Percentiles rank a stretch among this genome's conserved stretches.
Conservation (phyloP, 2,797 vertebrate genomes). For the Peromyscus attwateri region DNA sequence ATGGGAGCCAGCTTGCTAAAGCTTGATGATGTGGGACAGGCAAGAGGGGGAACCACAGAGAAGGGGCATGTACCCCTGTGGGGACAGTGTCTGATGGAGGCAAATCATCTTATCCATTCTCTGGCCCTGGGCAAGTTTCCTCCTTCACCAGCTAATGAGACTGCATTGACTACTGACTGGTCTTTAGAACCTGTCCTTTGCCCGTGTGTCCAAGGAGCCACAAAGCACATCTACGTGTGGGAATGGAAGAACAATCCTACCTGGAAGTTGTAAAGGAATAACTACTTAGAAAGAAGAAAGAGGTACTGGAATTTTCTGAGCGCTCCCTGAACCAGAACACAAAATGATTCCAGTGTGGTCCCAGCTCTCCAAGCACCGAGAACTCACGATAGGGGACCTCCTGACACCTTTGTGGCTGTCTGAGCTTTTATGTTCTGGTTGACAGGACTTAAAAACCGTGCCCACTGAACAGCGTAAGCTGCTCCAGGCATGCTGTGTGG, state of each 20-base stretch:
- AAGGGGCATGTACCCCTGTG: neutral
- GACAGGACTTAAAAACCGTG: neutral
- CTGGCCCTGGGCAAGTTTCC: neutral
- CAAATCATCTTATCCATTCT: neutral
- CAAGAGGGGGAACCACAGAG: neutral
- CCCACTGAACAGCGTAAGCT: neutral
- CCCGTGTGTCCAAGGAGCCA: neutral
- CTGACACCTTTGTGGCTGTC: neutral
- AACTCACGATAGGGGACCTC: neutral
- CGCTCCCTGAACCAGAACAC: neutral
- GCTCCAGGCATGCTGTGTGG: neutral
- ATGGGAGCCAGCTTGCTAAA: constrained; percentile 66
- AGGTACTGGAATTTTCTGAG: neutral
- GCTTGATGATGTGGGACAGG: neutral
- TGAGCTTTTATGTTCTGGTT: neutral
- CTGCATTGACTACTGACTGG: neutral
- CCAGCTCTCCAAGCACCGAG: neutral
- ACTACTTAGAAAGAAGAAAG: neutral
- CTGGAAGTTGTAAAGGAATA: constrained; percentile 8
- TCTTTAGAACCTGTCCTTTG: neutral
- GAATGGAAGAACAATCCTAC: neutral
- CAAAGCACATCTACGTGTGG: neutral
- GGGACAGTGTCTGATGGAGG: neutral
- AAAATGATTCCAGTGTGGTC: neutral
- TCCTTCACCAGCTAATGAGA: neutral